Evolutionary conservation across 2,797 vertebrate species (phyloP).

Genomic region (Cichlasoma orientale): DNA sequence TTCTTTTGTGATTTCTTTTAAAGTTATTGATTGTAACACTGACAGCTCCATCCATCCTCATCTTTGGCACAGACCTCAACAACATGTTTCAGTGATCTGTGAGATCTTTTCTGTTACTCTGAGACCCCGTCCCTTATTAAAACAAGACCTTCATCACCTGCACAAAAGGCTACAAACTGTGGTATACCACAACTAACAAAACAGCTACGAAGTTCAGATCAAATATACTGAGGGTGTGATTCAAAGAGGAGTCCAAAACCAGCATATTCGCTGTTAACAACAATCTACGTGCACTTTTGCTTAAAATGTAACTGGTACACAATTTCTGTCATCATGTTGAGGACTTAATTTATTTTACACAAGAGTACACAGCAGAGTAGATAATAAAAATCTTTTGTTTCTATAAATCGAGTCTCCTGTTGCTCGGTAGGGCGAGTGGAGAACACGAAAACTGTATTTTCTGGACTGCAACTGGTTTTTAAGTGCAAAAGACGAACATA

Average conservation of each 20-base stretch:
- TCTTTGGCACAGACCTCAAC: not conserved
- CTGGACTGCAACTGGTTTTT: not conserved
- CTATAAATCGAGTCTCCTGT: not conserved
- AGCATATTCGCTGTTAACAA: not conserved
- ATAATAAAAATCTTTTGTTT: not conserved
- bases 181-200: not conserved
- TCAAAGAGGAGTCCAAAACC: not conserved
- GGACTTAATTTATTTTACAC: not conserved
- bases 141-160: not conserved
- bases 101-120: not conserved
- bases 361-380: not conserved
- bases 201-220: not conserved
- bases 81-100: not conserved
- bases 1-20: not conserved
- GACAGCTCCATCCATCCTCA: not conserved
- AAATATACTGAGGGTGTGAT: not conserved
- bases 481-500: constrained; percentile 5
- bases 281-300: no score
- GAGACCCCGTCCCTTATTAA: not conserved
- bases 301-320: no score
- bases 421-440: not conserved
- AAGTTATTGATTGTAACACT: fast-evolving
- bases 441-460: not conserved
- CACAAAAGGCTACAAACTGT: not conserved
- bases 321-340: not conserved